These are phyloP conservation scores for Oostethus manadensis DNA, from an alignment of 2,113 vertebrate species.

Conservation along the genomic window DNA sequence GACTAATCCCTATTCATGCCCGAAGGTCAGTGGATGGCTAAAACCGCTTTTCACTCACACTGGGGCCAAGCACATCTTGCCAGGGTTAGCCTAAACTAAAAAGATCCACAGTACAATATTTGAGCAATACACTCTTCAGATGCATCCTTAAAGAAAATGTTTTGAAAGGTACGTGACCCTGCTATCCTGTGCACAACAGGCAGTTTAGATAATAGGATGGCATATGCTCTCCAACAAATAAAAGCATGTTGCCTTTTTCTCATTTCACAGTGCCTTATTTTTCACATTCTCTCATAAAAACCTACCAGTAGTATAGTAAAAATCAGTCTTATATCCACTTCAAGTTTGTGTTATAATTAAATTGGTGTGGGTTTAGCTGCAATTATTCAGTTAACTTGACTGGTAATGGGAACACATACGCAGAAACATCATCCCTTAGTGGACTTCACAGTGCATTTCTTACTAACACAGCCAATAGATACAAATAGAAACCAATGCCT, in stretches of 20 bases:
- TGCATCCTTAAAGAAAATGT: constrained; percentile 20
- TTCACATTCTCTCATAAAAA: too few relatives aligned
- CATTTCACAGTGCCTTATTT: background rate
- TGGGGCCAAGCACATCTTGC: constrained; percentile 35
- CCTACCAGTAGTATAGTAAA: too few relatives aligned
- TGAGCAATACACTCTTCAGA: constrained; percentile 39
- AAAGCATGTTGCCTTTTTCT: constrained; percentile 28
- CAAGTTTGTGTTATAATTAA: too few relatives aligned
- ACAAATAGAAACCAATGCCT: too few relatives aligned
- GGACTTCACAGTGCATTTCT: too few relatives aligned
- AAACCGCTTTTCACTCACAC: constrained; percentile 39
- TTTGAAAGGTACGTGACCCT: constrained; percentile 25
- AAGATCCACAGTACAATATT: constrained; percentile 28
- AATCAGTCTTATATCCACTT: too few relatives aligned
- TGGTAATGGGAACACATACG: too few relatives aligned
- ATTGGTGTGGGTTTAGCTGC: too few relatives aligned
- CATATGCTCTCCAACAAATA: constrained; percentile 22
- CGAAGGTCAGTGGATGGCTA: constrained; percentile 42
- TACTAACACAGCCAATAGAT: too few relatives aligned
- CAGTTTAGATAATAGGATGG: constrained; percentile 23
- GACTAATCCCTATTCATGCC: constrained; percentile 33
- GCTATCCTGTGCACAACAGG: background rate
- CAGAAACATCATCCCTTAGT: too few relatives aligned
- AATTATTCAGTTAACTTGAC: too few relatives aligned
- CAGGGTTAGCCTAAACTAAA: background rate